Evolutionary conservation across 2,888 invertebrate species (phyloP), one percentile per base, ranked within the genome.

Genomic region (Metacarcinus magister): DNA sequence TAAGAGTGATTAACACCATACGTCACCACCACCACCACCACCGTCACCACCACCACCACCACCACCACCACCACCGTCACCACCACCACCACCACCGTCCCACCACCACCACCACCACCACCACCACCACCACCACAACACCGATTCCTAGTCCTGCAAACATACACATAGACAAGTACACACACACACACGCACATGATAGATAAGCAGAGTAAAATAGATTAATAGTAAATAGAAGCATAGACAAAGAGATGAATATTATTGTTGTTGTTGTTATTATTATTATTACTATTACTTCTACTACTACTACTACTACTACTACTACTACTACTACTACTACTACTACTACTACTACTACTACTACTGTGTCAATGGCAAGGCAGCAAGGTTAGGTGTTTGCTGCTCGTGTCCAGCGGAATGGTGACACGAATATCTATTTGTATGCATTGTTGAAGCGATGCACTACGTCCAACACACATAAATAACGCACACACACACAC

Each of bases 401-500:
- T 10, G 32, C 23, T 32, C 23, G 82, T 28, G 82, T 23, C 28
- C 32, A 32, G 32, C 13, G 82, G 32, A 82, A 82, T 82, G 82
- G 82, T 7, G 32, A 32, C 32, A 5, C 10, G 13, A 10, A 82
- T 82, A 82, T 82, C 32, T 82, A 32, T 82, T 32, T 82, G 32
- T 32, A 82, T 82, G 82, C 32, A 32, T 67, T 82, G 82, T 82
- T 28, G 28, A 8, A 7, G 32, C 32, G 32, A 82, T 32, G 23
- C 13, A 75, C 23, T 28, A 75, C 75, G 75, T 23, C 75, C n/a
- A 3, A 75, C 75, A 75, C 75, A 19, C 28, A 75, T 75, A 75
- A 82, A 82, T 32, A 82, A 82, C 82, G 13, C 82, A 82, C 82
- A 32, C 82, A 82, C 82, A 82, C 82, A 32, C 82, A 32, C 82